Evolutionary conservation across 1,140 invertebrate species (phyloP).

Genomic region (Orius insidiosus): DNA sequence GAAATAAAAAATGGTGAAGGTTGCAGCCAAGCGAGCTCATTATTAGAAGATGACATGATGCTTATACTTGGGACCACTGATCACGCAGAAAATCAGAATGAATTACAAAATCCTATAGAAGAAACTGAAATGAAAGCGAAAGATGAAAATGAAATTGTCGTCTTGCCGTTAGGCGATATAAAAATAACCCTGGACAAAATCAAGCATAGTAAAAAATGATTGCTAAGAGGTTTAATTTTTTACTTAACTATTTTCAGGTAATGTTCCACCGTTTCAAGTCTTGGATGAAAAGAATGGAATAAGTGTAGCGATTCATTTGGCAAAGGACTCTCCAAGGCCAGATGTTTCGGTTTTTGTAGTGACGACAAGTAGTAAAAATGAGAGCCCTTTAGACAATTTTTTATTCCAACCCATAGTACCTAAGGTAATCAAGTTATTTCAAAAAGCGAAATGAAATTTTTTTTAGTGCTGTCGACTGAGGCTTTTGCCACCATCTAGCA

Average conservation of each 20-base stretch:
- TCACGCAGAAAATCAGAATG: too few relatives aligned
- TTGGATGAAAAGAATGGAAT: constrained; percentile 64
- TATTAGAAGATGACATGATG: too few relatives aligned
- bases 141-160: constrained; percentile 4
- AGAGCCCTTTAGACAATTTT: constrained; percentile 55
- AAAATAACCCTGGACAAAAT: background rate
- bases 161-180: constrained; percentile 1
- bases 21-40: too few relatives aligned
- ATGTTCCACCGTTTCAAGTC: constrained; percentile 38
- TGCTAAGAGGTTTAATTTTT: constrained; percentile 4
- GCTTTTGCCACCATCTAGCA: constrained; percentile 60
- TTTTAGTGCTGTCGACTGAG: constrained; percentile 77
- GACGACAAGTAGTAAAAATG: constrained; percentile 65
- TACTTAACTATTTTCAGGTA: constrained; percentile 24
- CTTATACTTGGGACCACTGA: too few relatives aligned
- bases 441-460: too few relatives aligned
- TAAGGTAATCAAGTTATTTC: too few relatives aligned
- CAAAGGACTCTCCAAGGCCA: constrained; percentile 52
- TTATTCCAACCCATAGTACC: constrained; percentile 79
- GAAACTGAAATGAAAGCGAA: constrained; percentile 2
- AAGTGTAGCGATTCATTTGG: constrained; percentile 67
- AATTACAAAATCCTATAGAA: background rate
- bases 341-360: constrained; percentile 79
- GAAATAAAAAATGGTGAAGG: too few relatives aligned
- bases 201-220: background rate